phyloP scores from a whole-genome alignment of 2,888 invertebrate genomes.

The Aporophyla lueneburgensis region DNA sequence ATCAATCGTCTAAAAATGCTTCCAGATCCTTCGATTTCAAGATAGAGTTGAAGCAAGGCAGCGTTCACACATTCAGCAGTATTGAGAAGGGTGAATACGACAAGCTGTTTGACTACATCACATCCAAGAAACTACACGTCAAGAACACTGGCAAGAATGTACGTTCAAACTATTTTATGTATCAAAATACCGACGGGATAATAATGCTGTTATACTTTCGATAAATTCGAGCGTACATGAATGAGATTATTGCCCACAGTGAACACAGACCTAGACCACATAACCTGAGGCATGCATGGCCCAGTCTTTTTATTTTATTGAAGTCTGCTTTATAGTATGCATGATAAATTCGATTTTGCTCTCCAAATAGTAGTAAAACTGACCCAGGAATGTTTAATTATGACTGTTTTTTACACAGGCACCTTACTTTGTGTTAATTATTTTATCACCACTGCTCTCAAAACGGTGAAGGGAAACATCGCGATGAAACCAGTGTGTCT shows the following conservation, averaged over 20 bases:
- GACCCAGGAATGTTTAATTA: neutral
- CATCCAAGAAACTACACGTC: conserved; percentile 97
- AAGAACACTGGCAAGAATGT: conserved; percentile 98
- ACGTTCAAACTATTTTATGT: conserved; percentile 71
- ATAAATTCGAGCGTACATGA: too few species aligned
- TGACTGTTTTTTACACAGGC: too few species aligned
- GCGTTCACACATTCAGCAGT: conserved; percentile 98
- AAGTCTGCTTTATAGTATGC: neutral
- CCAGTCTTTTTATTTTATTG: too few species aligned
- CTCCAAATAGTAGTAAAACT: neutral
- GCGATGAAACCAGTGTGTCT: too few species aligned
- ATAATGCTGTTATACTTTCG: neutral
- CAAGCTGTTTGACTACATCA: conserved; percentile 98
- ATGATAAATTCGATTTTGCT: neutral
- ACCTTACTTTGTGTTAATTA: too few species aligned
- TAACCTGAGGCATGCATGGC: too few species aligned
- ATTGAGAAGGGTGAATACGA: conserved; percentile 99
- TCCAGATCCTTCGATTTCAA: conserved; percentile 96
- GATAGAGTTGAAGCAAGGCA: conserved; percentile 97
- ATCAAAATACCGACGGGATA: neutral
- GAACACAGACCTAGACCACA: too few species aligned
- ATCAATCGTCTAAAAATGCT: neutral
- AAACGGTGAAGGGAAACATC: too few species aligned
- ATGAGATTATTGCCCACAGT: too few species aligned
- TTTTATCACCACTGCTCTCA: too few species aligned